A percentile compares a stretch with the other conserved stretches of the same genome.
phyloP scores from a whole-genome alignment of 2,888 invertebrate genomes.

The Theretra japonica region DNA sequence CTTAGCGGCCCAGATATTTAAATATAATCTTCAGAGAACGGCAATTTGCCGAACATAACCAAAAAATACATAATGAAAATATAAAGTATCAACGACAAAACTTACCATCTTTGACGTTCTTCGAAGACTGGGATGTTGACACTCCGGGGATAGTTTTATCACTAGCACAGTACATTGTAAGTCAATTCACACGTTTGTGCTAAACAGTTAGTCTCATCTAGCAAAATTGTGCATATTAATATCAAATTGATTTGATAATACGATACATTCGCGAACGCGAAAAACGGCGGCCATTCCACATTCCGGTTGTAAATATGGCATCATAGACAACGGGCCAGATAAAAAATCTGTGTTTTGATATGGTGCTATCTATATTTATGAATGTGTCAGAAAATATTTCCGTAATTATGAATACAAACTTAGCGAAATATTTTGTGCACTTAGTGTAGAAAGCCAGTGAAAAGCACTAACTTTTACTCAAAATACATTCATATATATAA shows the following conservation, averaged over 20 bases:
- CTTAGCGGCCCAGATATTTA: background rate
- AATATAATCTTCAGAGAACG: constrained; percentile 10
- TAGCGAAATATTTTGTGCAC: no score
- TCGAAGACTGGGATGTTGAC: constrained; percentile 88
- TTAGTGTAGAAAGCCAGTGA: no score
- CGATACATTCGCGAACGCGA: constrained; percentile 72
- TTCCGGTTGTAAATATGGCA: constrained; percentile 83
- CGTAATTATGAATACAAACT: no score
- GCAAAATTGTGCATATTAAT: constrained; percentile 78
- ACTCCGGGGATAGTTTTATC: constrained; percentile 90
- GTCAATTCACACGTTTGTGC: constrained; percentile 58
- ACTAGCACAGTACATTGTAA: constrained; percentile 89
- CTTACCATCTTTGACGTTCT: constrained; percentile 91
- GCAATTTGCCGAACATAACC: constrained; percentile 7
- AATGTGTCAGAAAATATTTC: no score
- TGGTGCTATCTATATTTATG: background rate
- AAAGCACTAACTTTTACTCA: no score
- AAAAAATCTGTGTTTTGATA: constrained; percentile 15
- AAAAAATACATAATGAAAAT: constrained; percentile 39
- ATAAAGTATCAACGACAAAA: constrained; percentile 60
- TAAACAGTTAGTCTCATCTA: constrained; percentile 85
- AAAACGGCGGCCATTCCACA: constrained; percentile 83
- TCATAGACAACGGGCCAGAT: constrained; percentile 59
- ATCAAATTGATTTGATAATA: constrained; percentile 66
- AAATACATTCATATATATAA: no score